phyloP scores from a whole-genome alignment of 1,140 invertebrate genomes.

The Camponotus floridanus region DNA sequence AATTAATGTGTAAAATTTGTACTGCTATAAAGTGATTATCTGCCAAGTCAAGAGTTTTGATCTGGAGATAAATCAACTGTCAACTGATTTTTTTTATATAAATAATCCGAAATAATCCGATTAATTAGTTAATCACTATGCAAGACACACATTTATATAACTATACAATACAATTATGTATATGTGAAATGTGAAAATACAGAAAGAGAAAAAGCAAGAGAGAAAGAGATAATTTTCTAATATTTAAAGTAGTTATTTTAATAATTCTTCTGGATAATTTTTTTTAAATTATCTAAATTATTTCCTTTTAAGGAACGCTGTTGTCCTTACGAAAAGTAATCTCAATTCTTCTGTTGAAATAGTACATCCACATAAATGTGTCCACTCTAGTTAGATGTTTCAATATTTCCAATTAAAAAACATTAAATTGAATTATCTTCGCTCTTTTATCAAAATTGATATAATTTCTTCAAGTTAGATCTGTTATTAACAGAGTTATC shows the following conservation, averaged over 20 bases:
- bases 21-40: background rate
- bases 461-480: background rate
- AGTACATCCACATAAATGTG: background rate
- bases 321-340: background rate
- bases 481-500: background rate
- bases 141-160: background rate
- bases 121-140: background rate
- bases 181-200: slow-evolving; percentile 33
- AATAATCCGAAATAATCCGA: background rate
- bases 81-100: background rate
- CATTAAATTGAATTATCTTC: background rate
- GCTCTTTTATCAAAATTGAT: background rate
- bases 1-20: slow-evolving; percentile 25
- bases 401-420: background rate
- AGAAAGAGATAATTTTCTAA: background rate
- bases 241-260: background rate
- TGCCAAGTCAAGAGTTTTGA: background rate
- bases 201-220: background rate
- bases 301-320: background rate
- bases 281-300: slow-evolving; percentile 9
- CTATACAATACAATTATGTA: background rate
- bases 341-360: background rate
- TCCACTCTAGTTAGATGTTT: background rate
- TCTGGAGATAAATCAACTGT: background rate
- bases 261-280: background rate